Base-by-base conservation (phyloP, 2,113 vertebrate genomes). In the Piaya cayana region DNA sequence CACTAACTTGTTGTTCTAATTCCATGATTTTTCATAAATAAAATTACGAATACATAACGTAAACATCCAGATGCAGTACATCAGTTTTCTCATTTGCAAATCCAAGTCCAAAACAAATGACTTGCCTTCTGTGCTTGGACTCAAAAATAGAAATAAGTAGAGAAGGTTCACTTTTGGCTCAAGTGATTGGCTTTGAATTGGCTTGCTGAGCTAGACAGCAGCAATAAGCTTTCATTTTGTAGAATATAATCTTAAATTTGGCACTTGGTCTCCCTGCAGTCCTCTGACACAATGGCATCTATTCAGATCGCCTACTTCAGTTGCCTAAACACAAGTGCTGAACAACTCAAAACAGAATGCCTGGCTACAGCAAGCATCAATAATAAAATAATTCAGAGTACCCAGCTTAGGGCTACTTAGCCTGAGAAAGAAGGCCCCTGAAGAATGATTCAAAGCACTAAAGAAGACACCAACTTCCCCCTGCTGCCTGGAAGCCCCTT, bases 191-290 rank as follows among this genome's bases (percentile, higher is more conserved):
- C 59, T 95, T 90, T 88, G 76, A 82, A 47, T 86, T 77, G 85
- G 26, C 64, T 90, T 83, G 64, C 79, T 86, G 79, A 82, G 79
- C 50, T 86, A 88, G 71, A 92, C 7, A 90, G 63, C 59, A 90
- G 90, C 45, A 95, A 42, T 94, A 94, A 94, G 63, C 88, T 90
- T 96, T 83, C 68, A 70, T 63, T 83, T 93, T 88, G 90, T 37
- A 94, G 88, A 93, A 80, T 88, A 94, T 90, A 93, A 96, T 92
- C 88, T 94, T 95, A 90, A 95, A 95, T 67, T 95, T 96, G 93
- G 92, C 88, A 88, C 36, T 93, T 74, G n/a, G 45, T 88, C 55
- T 90, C 64, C 88, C 50, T 81, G 52, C 50, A 93, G 79, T 88
- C 72, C 82, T 93, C 75, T 93, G 76, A 82, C 85, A 96, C 79